A percentile compares a stretch with the other conserved stretches of the same genome.
phyloP scores from a whole-genome alignment of 2,113 vertebrate genomes.

The Chaetodon trifascialis region DNA sequence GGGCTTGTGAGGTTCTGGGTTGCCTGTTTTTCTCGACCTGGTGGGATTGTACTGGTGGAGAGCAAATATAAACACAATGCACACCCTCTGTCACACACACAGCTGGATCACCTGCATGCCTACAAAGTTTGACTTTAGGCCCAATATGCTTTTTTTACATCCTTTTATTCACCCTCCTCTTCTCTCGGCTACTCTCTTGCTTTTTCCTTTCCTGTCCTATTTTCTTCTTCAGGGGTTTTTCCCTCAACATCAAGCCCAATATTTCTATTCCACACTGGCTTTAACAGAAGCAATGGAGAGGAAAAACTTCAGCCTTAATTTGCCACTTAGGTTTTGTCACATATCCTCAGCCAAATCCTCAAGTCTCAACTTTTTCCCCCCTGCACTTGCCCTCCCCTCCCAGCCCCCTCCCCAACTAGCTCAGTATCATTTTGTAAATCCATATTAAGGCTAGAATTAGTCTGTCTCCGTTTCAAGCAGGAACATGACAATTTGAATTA shows the following conservation, averaged over 20 bases:
- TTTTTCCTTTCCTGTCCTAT: slow-evolving; percentile 24
- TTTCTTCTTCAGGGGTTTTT: slow-evolving; percentile 17
- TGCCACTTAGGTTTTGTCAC: slow-evolving; percentile 43
- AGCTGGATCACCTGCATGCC: background rate
- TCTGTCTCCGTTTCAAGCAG: slow-evolving; percentile 64
- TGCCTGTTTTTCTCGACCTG: background rate
- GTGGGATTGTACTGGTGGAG: background rate
- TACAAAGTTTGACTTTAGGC: background rate
- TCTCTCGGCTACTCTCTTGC: background rate
- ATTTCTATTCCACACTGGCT: slow-evolving; percentile 15
- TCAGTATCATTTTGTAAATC: slow-evolving; percentile 56
- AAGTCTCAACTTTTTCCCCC: background rate
- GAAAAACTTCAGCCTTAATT: slow-evolving; percentile 52
- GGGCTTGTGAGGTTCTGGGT: background rate
- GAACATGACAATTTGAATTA: slow-evolving; percentile 69
- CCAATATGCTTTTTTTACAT: background rate
- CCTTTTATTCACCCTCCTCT: slow-evolving; percentile 1
- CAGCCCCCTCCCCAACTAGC: slow-evolving; percentile 31
- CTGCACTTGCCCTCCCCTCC: background rate
- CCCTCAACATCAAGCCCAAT: slow-evolving; percentile 9
- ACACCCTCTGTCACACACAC: background rate
- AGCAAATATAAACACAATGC: background rate
- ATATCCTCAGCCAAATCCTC: slow-evolving; percentile 43
- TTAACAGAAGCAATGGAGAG: slow-evolving; percentile 33
- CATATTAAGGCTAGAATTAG: slow-evolving; percentile 52